Evolutionary conservation across 2,797 vertebrate species (phyloP), one percentile per base, ranked within the genome.

Genomic region (Allobates femoralis): DNA sequence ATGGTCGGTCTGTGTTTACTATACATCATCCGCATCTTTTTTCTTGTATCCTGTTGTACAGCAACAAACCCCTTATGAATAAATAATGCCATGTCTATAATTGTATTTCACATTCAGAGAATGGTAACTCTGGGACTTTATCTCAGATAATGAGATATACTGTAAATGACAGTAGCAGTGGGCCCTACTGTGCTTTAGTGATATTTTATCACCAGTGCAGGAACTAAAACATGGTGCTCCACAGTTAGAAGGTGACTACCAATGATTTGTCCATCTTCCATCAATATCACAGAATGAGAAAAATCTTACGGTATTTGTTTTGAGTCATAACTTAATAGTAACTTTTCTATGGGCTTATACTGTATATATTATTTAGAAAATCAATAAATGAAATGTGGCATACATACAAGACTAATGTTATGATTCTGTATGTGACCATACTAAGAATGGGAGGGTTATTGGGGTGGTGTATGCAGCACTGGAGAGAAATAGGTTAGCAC

Each of bases 91-190:
- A 79, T 58, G 23, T 50, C 50, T 5, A 77, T 85, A n/a, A 78
- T 41, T 30, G 56, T 16, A 67, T 69, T 71, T 80, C 66, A 80
- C 84, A 71, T 74, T 53, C 84, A 80, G 66, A 58, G 77, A 60
- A 85, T 28, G 32, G 60, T 73, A 85, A 79, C 46, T 51, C 64
- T 15, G 32, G 58, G 23, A 53, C 64, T 58, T 79, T 58, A 71
- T 46, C 75, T 46, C 32, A 58, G 60, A 85, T 85, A 85, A 85
- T 85, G 84, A 85, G 76, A 74, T 73, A 26, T 80, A n/a, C n/a
- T n/a, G n/a, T n/a, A 85, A 73, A 85, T 73, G 67, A 28, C 53
- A 85, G 11, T 12, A 77, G 53, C 50, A 34, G 46, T 28, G 32
- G 34, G 55, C 23, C 84, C 51, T 50, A 46, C 46, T 26, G 50